Evolutionary conservation across 1,140 invertebrate genomes (phyloP).

Genomic region (Pemphigus obesinymphae): DNA sequence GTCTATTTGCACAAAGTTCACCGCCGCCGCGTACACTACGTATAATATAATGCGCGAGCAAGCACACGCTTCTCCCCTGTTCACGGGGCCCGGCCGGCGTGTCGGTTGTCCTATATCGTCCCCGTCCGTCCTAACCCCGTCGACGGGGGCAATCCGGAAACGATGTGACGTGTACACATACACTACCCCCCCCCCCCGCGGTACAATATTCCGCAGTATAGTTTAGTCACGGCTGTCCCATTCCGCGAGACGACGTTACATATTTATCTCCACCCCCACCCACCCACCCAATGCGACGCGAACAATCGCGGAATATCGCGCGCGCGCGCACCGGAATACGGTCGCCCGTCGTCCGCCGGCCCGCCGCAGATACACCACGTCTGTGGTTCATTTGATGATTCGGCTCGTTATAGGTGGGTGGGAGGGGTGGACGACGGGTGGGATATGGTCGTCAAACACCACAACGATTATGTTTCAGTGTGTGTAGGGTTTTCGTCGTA

Average conservation of each 20-base stretch:
- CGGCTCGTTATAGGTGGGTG: too few relatives aligned
- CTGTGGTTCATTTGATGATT: too few relatives aligned
- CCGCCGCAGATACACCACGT: too few relatives aligned
- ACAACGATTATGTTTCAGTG: too few relatives aligned
- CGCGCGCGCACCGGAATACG: too few relatives aligned
- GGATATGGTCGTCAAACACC: too few relatives aligned
- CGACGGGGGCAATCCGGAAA: background rate
- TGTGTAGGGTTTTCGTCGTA: too few relatives aligned
- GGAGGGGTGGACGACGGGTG: too few relatives aligned
- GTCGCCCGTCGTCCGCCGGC: too few relatives aligned
- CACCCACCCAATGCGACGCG: background rate
- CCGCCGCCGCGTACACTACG: background rate
- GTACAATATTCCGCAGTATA: background rate
- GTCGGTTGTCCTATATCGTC: background rate
- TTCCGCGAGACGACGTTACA: background rate
- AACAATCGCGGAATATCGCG: background rate
- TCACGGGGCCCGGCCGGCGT: background rate
- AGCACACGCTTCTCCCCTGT: too few relatives aligned
- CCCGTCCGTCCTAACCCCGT: background rate
- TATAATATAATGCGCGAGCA: background rate
- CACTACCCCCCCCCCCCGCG: background rate
- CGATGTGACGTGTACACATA: background rate
- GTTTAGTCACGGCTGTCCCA: background rate
- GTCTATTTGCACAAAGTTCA: slow-evolving; percentile 32
- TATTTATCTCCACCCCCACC: background rate